A percentile compares a stretch with the other conserved stretches of the same genome.
These are phyloP conservation scores for Saguinus imperator DNA, from an alignment of 2,113 vertebrate species.

Conservation along the genomic window DNA sequence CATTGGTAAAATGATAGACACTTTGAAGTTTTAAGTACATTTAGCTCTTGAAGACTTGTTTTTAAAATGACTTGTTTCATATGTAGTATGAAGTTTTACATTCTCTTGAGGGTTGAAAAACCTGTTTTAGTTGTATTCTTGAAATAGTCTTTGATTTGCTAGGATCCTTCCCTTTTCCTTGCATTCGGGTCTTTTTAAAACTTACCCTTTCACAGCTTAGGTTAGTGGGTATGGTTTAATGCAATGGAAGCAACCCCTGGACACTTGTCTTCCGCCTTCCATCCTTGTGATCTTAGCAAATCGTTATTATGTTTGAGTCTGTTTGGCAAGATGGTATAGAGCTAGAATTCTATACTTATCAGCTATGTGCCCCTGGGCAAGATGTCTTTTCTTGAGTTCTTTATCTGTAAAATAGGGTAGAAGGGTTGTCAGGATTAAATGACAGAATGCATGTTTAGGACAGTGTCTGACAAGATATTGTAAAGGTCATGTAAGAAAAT, in stretches of 20 bases:
- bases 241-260: background rate
- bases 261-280: background rate
- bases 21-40: background rate
- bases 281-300: background rate
- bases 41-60: background rate
- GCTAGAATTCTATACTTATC: background rate
- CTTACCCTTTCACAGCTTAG: background rate
- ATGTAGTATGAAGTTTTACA: background rate
- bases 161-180: background rate
- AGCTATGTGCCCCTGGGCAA: background rate
- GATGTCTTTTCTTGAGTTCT: background rate
- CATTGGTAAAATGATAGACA: background rate
- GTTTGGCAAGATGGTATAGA: background rate
- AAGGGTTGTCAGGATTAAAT: background rate
- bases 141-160: background rate
- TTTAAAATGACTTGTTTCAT: conserved; percentile 2
- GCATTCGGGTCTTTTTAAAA: background rate
- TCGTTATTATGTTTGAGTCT: background rate
- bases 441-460: background rate
- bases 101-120: background rate
- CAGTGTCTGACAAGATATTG: background rate
- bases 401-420: background rate
- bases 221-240: background rate
- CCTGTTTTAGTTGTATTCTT: background rate
- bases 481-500: background rate